Evolutionary conservation across 2,797 vertebrate genomes (phyloP).

Genomic region (Eospalax fontanierii): DNA sequence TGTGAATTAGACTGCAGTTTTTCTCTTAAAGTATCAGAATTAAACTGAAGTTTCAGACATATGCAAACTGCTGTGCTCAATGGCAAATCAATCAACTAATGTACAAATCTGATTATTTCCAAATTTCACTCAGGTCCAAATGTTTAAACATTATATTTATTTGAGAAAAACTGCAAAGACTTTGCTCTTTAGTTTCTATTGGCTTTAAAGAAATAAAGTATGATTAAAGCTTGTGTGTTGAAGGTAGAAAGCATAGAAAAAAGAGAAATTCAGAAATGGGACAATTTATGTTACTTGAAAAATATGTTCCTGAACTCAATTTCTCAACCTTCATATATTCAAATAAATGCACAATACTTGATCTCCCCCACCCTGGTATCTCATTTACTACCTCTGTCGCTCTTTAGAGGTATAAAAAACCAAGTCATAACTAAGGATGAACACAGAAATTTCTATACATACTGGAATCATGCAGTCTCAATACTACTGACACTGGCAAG

Average conservation of each 20-base stretch:
- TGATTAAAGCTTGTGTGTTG: background rate
- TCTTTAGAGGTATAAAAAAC: background rate
- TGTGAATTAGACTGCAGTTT: background rate
- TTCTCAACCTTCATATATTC: background rate
- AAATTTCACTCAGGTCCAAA: background rate
- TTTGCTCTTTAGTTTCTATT: background rate
- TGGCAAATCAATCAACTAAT: background rate
- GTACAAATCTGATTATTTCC: background rate
- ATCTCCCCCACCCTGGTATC: background rate
- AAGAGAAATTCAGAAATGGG: background rate
- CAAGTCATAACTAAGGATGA: background rate
- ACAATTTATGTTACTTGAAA: background rate
- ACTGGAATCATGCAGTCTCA: background rate
- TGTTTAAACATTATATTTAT: background rate
- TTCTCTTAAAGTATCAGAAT: background rate
- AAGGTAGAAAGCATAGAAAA: background rate
- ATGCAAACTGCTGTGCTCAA: background rate
- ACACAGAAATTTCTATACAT: background rate
- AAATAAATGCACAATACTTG: background rate
- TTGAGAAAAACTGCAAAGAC: background rate
- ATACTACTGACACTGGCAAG: background rate
- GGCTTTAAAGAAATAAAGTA: background rate
- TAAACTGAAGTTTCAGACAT: background rate
- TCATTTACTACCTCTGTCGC: background rate
- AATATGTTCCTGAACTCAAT: background rate